Evolutionary conservation across 2,888 invertebrate genomes (phyloP).

Genomic region (Clanis bilineata): DNA sequence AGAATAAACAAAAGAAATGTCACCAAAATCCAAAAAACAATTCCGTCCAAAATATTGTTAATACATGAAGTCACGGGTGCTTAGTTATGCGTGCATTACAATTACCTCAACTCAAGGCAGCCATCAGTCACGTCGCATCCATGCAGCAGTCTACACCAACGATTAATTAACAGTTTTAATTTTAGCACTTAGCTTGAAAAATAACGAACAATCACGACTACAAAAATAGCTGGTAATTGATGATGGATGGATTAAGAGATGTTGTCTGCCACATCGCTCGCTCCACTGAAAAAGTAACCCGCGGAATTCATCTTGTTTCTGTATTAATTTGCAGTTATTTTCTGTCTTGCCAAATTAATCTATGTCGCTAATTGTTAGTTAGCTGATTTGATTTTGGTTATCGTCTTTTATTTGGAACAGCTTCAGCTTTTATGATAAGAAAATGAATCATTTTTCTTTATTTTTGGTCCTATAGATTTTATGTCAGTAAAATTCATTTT

Average conservation of each 20-base stretch:
- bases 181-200: conserved; percentile 56
- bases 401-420: too few species aligned
- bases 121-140: conserved; percentile 70
- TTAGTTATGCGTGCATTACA: conserved; percentile 53
- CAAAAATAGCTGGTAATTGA: conserved; percentile 36
- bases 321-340: not conserved
- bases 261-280: conserved; percentile 8
- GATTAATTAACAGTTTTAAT: conserved; percentile 65
- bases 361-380: not conserved
- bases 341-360: not conserved
- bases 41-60: conserved; percentile 3
- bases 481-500: too few species aligned
- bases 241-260: conserved; percentile 29
- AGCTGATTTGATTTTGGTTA: not conserved
- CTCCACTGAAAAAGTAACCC: not conserved
- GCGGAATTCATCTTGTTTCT: not conserved
- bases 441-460: too few species aligned
- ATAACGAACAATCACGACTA: conserved; percentile 14
- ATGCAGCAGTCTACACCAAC: conserved; percentile 58
- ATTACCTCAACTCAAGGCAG: conserved; percentile 69
- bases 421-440: too few species aligned
- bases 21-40: not conserved
- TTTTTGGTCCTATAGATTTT: too few species aligned
- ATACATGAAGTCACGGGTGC: conserved; percentile 16
- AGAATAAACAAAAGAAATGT: not conserved